Evolutionary conservation across 2,113 vertebrate genomes (phyloP).

Genomic region (Ahaetulla prasina): DNA sequence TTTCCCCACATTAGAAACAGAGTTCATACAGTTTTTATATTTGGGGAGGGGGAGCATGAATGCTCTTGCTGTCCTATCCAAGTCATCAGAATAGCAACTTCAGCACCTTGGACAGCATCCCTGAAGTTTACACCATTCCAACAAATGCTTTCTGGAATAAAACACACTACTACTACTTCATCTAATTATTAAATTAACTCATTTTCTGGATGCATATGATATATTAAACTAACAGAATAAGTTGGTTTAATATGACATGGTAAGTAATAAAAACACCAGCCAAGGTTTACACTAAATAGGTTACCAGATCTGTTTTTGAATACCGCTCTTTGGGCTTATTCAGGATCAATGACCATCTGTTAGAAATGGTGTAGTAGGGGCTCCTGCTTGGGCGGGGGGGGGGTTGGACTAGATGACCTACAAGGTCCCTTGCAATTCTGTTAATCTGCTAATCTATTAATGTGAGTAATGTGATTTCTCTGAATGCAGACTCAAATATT

Average conservation of each 20-base stretch:
- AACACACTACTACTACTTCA: neutral
- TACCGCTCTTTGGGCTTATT: neutral
- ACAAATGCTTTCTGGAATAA: neutral
- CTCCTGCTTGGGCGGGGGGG: too few species aligned
- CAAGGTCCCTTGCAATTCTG: too few species aligned
- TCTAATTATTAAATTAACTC: neutral
- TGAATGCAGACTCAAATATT: neutral
- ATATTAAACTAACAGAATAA: neutral
- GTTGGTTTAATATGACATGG: neutral
- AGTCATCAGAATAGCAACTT: conserved; percentile 35
- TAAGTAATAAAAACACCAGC: neutral
- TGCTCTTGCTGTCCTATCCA: neutral
- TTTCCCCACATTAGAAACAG: neutral
- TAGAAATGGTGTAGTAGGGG: too few species aligned
- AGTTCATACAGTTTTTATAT: neutral
- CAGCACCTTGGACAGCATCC: conserved; percentile 59
- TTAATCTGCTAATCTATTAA: too few species aligned
- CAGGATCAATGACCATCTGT: neutral
- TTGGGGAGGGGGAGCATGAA: neutral
- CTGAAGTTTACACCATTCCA: neutral
- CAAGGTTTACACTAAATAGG: neutral
- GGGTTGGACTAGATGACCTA: too few species aligned
- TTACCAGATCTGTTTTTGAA: neutral
- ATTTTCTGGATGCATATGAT: neutral
- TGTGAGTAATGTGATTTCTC: neutral